Evolutionary conservation across 2,888 invertebrate genomes (phyloP), one percentile per base, ranked within the genome.

Genomic region (Ophraella communa): DNA sequence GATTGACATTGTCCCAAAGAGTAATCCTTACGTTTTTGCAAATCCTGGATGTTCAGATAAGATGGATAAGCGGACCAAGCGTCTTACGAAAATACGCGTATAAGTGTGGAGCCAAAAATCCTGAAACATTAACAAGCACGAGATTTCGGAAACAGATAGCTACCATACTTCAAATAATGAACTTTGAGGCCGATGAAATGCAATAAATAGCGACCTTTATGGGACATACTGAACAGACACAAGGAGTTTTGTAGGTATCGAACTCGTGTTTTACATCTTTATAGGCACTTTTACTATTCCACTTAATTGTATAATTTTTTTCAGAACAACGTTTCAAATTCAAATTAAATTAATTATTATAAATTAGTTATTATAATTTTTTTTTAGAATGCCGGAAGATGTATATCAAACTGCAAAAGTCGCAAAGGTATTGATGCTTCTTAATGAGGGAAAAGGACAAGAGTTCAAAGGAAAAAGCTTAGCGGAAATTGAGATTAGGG

Each of bases 1-100:
- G n/a, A 64, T 59, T 42, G 61, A 68, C 42, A 60, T 68, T 21
- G 68, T 68, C 20, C 67, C 67, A 8, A 61, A 61, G 52, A 47
- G 53, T n/a, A 71, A 70, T 47, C 60, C 62, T n/a, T 70, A 69
- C 44, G 11, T 69, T 8, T 71, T 71, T 58, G 71, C 70, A 23
- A 69, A 69, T 64, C 67, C 66, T 33, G 65, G 62, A 14, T 69
- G 58, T n/a, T 10, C 20, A 21, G 56, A 67, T 49, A 62, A 66
- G 55, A n/a, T 71, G 71, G 71, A 66, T 70, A 51, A 61, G 44
- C 44, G 71, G 70, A 24, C 33, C 64, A n/a, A 63, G 35, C 17
- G 55, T 67, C 11, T 47, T 68, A 33, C 27, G 67, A 58, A 66
- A 64, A 52, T 55, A 60, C 39, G 66, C 64, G 21, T n/a, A 52